A percentile compares a stretch with the other conserved stretches of the same genome.
Conservation (phyloP, 2,888 invertebrate species). For the Baronia brevicornis region DNA sequence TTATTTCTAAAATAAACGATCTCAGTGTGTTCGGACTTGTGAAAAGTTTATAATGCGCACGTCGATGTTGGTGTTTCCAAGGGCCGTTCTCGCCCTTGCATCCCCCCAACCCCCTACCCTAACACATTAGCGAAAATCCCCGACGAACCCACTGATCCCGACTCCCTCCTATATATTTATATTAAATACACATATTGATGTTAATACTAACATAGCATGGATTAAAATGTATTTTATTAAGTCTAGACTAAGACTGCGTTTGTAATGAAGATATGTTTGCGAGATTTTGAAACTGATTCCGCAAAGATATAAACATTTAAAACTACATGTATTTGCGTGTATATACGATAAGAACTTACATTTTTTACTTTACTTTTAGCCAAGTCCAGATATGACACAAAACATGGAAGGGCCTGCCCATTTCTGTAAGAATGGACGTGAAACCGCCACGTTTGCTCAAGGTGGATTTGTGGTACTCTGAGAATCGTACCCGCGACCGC, state of each 20-base stretch:
- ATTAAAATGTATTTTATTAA: neutral
- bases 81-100: slow-evolving; percentile 26
- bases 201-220: neutral
- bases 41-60: slow-evolving; percentile 37
- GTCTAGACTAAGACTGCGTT: too few species aligned
- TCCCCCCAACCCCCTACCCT: slow-evolving; percentile 29
- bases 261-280: too few species aligned
- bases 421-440: too few species aligned
- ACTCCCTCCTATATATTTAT: slow-evolving; percentile 22
- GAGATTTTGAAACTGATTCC: too few species aligned
- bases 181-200: slow-evolving; percentile 15
- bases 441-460: too few species aligned
- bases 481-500: too few species aligned
- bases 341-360: too few species aligned
- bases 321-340: slow-evolving; percentile 3
- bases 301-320: slow-evolving; percentile 9
- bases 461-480: too few species aligned
- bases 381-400: too few species aligned
- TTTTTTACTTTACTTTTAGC: too few species aligned
- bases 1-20: slow-evolving; percentile 14
- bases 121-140: slow-evolving; percentile 38
- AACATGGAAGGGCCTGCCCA: too few species aligned
- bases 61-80: slow-evolving; percentile 33
- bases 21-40: too few species aligned
- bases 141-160: slow-evolving; percentile 26